A percentile compares a stretch with the other conserved stretches of the same genome.
phyloP scores from a whole-genome alignment of 2,888 invertebrate species.

The Agrotis ipsilon region DNA sequence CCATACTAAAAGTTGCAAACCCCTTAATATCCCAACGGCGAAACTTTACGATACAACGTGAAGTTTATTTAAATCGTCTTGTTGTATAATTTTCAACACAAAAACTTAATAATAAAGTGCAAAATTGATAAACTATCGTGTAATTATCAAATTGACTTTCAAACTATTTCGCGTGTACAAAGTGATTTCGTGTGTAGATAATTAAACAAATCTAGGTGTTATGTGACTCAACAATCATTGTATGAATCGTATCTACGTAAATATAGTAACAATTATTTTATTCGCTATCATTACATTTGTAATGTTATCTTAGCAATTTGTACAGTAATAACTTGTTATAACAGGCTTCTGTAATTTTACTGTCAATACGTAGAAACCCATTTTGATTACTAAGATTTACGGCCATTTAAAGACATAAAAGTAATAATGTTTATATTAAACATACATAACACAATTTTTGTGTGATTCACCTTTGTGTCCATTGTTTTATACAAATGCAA shows the following conservation, averaged over 20 bases:
- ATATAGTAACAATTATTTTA: slow-evolving; percentile 21
- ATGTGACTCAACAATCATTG: slow-evolving; percentile 28
- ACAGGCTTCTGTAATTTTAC: slow-evolving; percentile 15
- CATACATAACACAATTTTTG: slow-evolving; percentile 7
- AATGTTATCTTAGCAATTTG: slow-evolving; percentile 21
- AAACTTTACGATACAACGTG: slow-evolving; percentile 20
- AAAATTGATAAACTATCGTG: slow-evolving; percentile 42
- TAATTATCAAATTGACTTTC: slow-evolving; percentile 24
- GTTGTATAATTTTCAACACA: slow-evolving; percentile 19
- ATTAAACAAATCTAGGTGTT: slow-evolving; percentile 30
- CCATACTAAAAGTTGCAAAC: no score
- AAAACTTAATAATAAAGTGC: slow-evolving; percentile 17
- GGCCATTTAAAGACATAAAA: background rate
- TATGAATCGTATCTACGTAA: slow-evolving; percentile 26
- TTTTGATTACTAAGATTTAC: background rate
- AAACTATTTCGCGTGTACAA: slow-evolving; percentile 40
- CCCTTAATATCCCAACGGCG: slow-evolving; percentile 35
- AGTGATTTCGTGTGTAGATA: slow-evolving; percentile 45
- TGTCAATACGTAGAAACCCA: slow-evolving; percentile 1
- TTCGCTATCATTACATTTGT: slow-evolving; percentile 7
- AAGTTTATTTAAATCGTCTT: slow-evolving; percentile 15
- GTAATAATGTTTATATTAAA: slow-evolving; percentile 16
- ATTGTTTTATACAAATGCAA: slow-evolving; percentile 34
- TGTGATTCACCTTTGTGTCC: slow-evolving; percentile 25
- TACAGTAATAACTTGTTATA: slow-evolving; percentile 18